These are phyloP conservation scores for Aegithalos caudatus DNA, from an alignment of 2,113 vertebrate genomes.

Conservation along the genomic window DNA sequence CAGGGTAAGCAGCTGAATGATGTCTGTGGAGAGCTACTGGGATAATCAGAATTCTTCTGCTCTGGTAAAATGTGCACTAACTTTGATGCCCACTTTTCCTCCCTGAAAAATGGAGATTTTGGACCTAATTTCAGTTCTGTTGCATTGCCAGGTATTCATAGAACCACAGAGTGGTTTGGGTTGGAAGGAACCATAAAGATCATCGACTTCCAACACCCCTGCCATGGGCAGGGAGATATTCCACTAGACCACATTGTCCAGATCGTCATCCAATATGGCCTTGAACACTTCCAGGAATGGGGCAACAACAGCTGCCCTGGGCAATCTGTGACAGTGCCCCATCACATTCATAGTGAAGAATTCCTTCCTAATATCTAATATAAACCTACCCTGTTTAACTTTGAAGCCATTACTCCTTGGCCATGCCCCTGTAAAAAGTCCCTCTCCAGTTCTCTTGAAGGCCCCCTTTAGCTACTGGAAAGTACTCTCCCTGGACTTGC, in stretches of 20 bases:
- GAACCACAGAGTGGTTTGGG: background rate
- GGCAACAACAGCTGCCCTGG: background rate
- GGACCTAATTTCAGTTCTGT: background rate
- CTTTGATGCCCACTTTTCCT: background rate
- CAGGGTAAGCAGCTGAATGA: background rate
- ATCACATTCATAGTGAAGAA: background rate
- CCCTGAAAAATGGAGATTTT: background rate
- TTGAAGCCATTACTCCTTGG: background rate
- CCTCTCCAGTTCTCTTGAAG: background rate
- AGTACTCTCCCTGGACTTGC: background rate
- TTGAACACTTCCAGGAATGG: background rate
- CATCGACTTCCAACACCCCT: accelerated
- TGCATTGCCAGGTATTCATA: background rate
- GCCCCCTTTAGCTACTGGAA: background rate
- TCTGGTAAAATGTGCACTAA: background rate
- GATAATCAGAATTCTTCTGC: background rate
- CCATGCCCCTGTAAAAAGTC: no score
- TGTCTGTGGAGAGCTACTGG: background rate
- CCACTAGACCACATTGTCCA: background rate
- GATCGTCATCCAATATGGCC: background rate
- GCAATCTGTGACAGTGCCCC: background rate
- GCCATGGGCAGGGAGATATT: background rate
- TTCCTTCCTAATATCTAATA: background rate
- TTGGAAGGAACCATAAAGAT: background rate
- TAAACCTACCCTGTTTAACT: background rate